These are phyloP conservation scores for Drosophila pandora DNA, from an alignment of 1,140 invertebrate species.

Conservation along the genomic window DNA sequence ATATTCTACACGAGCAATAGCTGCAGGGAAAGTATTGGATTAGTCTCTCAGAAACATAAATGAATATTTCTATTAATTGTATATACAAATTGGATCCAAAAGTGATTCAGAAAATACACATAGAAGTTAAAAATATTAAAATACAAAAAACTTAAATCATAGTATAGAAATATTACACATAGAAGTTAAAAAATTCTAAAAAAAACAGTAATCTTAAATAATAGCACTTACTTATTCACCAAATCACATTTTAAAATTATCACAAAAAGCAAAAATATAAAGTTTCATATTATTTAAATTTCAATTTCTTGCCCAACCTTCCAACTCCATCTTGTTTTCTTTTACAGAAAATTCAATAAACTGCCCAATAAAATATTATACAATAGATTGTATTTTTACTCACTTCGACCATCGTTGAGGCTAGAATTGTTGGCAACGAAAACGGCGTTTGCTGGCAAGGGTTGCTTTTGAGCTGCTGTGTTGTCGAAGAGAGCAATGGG, in stretches of 20 bases:
- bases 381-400: conserved; percentile 13
- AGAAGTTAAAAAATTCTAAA: conserved; percentile 12
- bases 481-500: conserved; percentile 77
- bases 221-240: conserved; percentile 54
- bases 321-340: too few species aligned
- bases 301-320: too few species aligned
- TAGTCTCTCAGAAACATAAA: background rate
- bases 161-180: conserved; percentile 4
- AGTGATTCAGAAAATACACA: conserved; percentile 12
- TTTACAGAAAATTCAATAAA: too few species aligned
- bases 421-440: conserved; percentile 40
- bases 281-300: conserved; percentile 20
- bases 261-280: conserved; percentile 28
- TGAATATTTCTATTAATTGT: background rate
- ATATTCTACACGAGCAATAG: conserved; percentile 88
- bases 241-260: conserved; percentile 15
- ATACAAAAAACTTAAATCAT: conserved; percentile 21
- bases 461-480: conserved; percentile 39
- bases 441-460: conserved; percentile 43
- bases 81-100: conserved; percentile 39
- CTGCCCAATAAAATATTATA: too few species aligned
- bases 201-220: conserved; percentile 18
- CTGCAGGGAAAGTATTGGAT: conserved; percentile 71
- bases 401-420: conserved; percentile 58
- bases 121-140: conserved; percentile 12